Conservation (phyloP, 2,113 vertebrate species). For the Strix uralensis region DNA sequence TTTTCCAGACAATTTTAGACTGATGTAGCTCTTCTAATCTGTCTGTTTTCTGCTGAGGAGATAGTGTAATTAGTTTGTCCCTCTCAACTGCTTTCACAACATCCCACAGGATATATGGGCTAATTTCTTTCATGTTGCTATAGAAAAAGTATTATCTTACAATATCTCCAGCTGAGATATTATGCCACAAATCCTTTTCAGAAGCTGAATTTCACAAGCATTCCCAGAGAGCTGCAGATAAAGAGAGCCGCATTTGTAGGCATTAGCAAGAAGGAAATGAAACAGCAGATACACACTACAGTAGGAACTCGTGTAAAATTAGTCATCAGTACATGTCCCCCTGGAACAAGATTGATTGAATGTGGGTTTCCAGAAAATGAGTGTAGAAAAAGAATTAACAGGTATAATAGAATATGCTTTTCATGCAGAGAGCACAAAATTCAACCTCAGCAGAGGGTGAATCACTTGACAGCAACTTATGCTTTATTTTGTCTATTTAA, state of each 20-base stretch:
- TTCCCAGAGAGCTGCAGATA: constrained; percentile 44
- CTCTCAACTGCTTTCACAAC: constrained; percentile 38
- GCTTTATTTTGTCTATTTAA: not conserved
- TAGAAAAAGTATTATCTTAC: constrained; percentile 57
- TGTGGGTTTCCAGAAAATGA: not conserved
- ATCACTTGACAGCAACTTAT: not conserved
- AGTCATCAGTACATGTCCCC: not conserved
- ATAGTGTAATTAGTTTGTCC: constrained; percentile 57
- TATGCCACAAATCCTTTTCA: constrained; percentile 47
- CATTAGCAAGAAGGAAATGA: constrained; percentile 44
- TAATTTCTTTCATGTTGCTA: constrained; percentile 29
- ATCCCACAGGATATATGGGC: constrained; percentile 38
- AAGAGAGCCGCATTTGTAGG: constrained; percentile 16
- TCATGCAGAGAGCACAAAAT: not conserved
- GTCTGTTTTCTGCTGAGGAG: constrained; percentile 16
- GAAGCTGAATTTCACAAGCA: constrained; percentile 40
- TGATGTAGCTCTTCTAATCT: constrained; percentile 6
- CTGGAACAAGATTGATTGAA: constrained; percentile 3
- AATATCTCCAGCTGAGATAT: constrained; percentile 51
- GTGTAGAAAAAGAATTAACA: not conserved
- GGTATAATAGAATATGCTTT: not conserved
- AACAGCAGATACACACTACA: not conserved
- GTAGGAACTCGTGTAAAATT: constrained; percentile 13
- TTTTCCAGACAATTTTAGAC: constrained; percentile 9
- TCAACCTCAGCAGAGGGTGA: not conserved